These are phyloP conservation scores for Harpegnathos saltator DNA, from an alignment of 1,140 invertebrate species.

Conservation along the genomic window DNA sequence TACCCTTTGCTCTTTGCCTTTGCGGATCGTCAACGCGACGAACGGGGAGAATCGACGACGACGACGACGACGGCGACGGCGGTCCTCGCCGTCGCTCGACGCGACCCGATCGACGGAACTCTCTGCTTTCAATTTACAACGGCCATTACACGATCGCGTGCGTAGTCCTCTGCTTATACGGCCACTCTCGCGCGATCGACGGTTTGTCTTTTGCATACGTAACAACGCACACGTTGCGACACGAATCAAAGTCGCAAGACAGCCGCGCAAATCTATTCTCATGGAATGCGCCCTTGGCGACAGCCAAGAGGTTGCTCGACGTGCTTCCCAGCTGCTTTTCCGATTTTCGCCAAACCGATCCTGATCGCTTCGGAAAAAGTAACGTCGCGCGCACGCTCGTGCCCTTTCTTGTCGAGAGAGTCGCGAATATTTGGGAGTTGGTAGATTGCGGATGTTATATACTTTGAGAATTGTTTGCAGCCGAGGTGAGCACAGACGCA, in stretches of 20 bases:
- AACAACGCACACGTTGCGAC: conserved; percentile 33
- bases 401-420: too few relatives aligned
- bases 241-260: conserved; percentile 13
- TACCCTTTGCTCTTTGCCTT: conserved; percentile 68
- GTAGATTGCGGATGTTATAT: too few relatives aligned
- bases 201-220: conserved; percentile 39
- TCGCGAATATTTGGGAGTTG: too few relatives aligned
- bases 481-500: too few relatives aligned
- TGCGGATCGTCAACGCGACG: conserved; percentile 45
- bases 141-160: conserved; percentile 42
- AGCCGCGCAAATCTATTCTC: neutral
- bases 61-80: conserved; percentile 59
- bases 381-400: too few relatives aligned
- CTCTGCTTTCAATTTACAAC: conserved; percentile 49
- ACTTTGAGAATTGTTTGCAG: too few relatives aligned
- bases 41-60: conserved; percentile 54
- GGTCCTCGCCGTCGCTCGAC: conserved; percentile 25
- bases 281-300: too few relatives aligned
- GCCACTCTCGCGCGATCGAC: conserved; percentile 15
- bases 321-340: too few relatives aligned
- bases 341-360: too few relatives aligned
- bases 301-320: neutral
- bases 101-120: conserved; percentile 10
- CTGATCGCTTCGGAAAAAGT: too few relatives aligned
- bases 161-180: conserved; percentile 19